These are phyloP conservation scores for Nematopogon swammerdamellus DNA, from an alignment of 2,888 invertebrate species.

Conservation along the genomic window DNA sequence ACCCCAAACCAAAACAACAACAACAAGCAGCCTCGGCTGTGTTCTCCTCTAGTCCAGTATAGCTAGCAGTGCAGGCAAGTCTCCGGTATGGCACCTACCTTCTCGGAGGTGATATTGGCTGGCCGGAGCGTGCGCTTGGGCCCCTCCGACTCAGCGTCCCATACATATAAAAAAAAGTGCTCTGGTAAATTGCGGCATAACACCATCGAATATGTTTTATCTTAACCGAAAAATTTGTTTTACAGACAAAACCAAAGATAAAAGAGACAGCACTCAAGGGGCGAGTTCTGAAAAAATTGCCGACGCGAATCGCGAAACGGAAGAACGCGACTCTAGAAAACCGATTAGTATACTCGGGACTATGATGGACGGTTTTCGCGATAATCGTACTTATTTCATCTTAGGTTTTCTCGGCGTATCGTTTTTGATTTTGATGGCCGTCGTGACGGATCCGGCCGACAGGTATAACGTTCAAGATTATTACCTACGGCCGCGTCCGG, in stretches of 20 bases:
- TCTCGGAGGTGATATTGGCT: too few relatives aligned
- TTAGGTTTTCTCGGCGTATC: conserved; percentile 24
- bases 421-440: conserved; percentile 12
- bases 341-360: conserved; percentile 30
- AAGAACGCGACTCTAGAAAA: conserved; percentile 17
- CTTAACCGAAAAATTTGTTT: too few relatives aligned
- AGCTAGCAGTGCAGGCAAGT: too few relatives aligned
- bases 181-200: too few relatives aligned
- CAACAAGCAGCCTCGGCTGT: too few relatives aligned
- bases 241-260: background rate
- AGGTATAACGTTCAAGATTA: conserved; percentile 15
- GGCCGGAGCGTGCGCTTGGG: too few relatives aligned
- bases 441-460: conserved; percentile 21
- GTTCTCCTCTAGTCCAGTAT: too few relatives aligned
- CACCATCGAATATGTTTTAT: too few relatives aligned
- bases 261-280: conserved; percentile 12
- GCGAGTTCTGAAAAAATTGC: conserved; percentile 28
- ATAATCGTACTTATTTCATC: conserved; percentile 24
- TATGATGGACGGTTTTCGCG: conserved; percentile 23
- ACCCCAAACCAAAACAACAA: too few relatives aligned
- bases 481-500: conserved; percentile 11
- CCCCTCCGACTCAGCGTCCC: too few relatives aligned
- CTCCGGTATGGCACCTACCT: too few relatives aligned
- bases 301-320: conserved; percentile 30
- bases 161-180: too few relatives aligned